phyloP scores from a whole-genome alignment of 1,140 invertebrate genomes.

The Caenorhabditis tropicalis region DNA sequence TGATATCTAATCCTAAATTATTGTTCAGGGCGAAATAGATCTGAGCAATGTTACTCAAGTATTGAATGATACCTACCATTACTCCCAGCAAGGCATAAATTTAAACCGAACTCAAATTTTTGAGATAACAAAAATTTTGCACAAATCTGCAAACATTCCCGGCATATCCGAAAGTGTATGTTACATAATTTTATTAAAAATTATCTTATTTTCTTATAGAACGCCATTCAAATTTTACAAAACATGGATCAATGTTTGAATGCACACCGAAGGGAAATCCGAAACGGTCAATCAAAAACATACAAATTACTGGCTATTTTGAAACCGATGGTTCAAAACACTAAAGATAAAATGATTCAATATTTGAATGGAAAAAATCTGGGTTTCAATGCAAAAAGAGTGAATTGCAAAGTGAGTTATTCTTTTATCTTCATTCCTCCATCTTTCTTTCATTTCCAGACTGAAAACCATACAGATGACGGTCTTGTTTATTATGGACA shows the following conservation, averaged over 20 bases:
- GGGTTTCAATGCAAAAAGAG: constrained; percentile 27
- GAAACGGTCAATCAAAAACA: background rate
- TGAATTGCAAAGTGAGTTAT: background rate
- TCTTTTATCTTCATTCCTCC: too few relatives aligned
- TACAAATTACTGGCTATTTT: background rate
- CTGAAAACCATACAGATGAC: background rate
- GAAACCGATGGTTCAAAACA: constrained; percentile 26
- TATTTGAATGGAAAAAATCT: constrained; percentile 38
- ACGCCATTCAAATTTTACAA: constrained; percentile 5
- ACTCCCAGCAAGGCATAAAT: background rate
- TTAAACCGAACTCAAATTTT: constrained; percentile 23
- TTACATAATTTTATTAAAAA: background rate
- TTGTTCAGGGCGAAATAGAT: constrained; percentile 1
- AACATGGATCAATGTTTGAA: constrained; percentile 42
- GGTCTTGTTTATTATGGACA: constrained; percentile 27
- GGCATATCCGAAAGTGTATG: constrained; percentile 1
- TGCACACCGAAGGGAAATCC: background rate
- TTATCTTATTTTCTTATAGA: background rate
- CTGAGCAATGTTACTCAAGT: constrained; percentile 32
- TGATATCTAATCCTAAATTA: background rate
- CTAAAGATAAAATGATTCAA: background rate
- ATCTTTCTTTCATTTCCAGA: background rate
- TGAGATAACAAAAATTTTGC: constrained; percentile 40
- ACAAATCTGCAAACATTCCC: constrained; percentile 21
- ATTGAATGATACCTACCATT: constrained; percentile 31